Evolutionary conservation across 2,888 invertebrate species (phyloP).

Genomic region (Archaeoteleia sp.): DNA sequence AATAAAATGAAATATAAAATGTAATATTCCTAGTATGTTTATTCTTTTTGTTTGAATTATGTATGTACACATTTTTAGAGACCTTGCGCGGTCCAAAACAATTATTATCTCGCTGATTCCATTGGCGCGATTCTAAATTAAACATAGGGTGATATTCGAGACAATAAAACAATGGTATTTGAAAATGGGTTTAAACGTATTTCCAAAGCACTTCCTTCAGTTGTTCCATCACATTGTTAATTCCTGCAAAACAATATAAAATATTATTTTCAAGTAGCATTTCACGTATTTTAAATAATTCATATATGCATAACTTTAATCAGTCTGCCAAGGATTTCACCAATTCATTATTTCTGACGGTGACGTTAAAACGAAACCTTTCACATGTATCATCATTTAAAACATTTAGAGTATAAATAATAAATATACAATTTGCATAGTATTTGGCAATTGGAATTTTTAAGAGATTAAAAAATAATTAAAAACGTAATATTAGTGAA

Average conservation of each 20-base stretch:
- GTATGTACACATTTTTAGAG: slow-evolving; percentile 27
- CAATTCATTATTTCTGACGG: slow-evolving; percentile 55
- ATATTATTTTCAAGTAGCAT: not conserved
- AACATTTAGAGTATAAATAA: too few species aligned
- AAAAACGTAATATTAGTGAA: too few species aligned
- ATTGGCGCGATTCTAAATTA: slow-evolving; percentile 33
- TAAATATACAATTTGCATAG: too few species aligned
- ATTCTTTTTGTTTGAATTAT: slow-evolving; percentile 32
- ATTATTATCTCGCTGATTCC: slow-evolving; percentile 11
- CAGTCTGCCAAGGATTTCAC: slow-evolving; percentile 69
- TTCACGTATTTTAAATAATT: too few species aligned
- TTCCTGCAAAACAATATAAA: slow-evolving; percentile 63
- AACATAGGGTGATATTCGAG: slow-evolving; percentile 44
- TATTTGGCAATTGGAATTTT: not conserved
- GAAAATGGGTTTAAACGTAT: slow-evolving; percentile 35
- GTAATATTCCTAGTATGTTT: slow-evolving; percentile 16
- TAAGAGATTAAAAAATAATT: slow-evolving; percentile 2
- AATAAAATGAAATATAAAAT: too few species aligned
- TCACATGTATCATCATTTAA: slow-evolving; percentile 56
- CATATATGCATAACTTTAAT: slow-evolving; percentile 44
- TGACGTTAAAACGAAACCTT: slow-evolving; percentile 59
- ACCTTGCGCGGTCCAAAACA: slow-evolving; percentile 7
- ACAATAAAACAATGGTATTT: slow-evolving; percentile 64
- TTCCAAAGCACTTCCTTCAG: slow-evolving; percentile 39
- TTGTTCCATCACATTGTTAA: slow-evolving; percentile 72